A percentile compares a stretch with the other conserved stretches of the same genome.
Conservation (phyloP, 35 echinoderm and acorn worm genomes). For the Heliocidaris erythrogramma region DNA sequence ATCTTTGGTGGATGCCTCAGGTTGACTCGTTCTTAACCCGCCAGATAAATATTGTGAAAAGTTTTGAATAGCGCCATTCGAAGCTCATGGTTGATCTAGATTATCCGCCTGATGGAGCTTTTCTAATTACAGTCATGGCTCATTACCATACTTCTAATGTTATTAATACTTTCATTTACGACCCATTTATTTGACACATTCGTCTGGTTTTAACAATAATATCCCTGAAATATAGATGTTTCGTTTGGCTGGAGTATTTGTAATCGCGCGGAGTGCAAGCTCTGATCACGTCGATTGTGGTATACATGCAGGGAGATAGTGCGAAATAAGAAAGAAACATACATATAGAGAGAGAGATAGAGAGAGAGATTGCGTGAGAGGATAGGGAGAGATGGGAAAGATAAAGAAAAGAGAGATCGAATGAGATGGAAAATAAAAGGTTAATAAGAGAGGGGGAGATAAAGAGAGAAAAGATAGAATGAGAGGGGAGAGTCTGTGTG, state of each 20-base stretch:
- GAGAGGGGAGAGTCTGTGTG: too few relatives aligned
- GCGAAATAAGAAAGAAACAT: too few relatives aligned
- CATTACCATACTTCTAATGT: neutral
- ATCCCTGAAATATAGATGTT: neutral
- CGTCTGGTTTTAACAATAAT: neutral
- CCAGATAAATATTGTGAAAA: slow-evolving; percentile 18
- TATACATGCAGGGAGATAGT: too few relatives aligned
- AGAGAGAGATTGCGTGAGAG: too few relatives aligned
- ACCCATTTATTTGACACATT: neutral
- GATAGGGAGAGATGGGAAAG: too few relatives aligned
- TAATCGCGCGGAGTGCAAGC: neutral
- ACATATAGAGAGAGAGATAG: too few relatives aligned
- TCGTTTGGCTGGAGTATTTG: neutral
- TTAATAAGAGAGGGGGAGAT: too few relatives aligned
- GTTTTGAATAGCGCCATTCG: neutral
- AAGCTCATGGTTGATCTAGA: neutral
- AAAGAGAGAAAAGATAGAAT: too few relatives aligned
- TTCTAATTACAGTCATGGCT: neutral
- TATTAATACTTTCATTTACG: neutral
- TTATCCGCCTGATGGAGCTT: neutral
- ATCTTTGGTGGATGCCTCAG: too few relatives aligned
- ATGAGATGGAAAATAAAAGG: too few relatives aligned
- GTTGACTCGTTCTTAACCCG: neutral
- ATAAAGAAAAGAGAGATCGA: too few relatives aligned
- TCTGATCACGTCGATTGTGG: neutral